Evolutionary conservation across 2,113 vertebrate genomes (phyloP), one percentile per base, ranked within the genome.

Genomic region (Chinchilla lanigera): DNA sequence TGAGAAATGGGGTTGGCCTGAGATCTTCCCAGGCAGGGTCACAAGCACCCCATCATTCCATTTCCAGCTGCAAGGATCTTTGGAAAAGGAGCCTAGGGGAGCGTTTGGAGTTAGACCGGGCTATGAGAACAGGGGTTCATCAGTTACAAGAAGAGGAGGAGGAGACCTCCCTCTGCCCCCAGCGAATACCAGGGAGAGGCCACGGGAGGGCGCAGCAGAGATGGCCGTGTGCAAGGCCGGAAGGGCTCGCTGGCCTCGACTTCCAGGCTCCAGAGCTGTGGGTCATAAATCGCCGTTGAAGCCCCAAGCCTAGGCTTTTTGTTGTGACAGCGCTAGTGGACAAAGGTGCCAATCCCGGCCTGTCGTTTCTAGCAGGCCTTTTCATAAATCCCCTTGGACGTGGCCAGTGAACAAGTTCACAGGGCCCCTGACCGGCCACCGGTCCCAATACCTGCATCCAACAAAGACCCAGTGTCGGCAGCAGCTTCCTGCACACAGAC

Each of bases 391-490:
- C n/a, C 38, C 24, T 30, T 24, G 65, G 38, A 56, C 9, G 6
- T 22, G 33, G 30, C 67, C 24, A 1, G 16, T 3, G 65, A 80
- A 3, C 8, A 60, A 44, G 78, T 61, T 92, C 65, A 56, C 0
- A 22, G 67, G 41, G 6, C 28, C 83, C 28, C 26, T 0, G 0
- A 89, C 22, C 0, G 4, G 63, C 20, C 5, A 50, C 69, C 1
- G 16, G 52, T 24, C 82, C 71, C 54, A 1, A 38, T 4, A 0
- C 85, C 11, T n/a, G 69, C 52, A 33, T 5, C 56, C 94, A n/a
- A 69, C 80, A 67, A 50, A 96, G 95, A 17, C 58, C 41, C 77
- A 86, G 95, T 78, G 91, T 83, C 2, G 47, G 75, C 8, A n/a
- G 82, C 1, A 0, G 14, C 12, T 60, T 28, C n/a, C 52, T 41